Conservation (phyloP, 2,888 invertebrate genomes). For the Steinernema scapterisci region DNA sequence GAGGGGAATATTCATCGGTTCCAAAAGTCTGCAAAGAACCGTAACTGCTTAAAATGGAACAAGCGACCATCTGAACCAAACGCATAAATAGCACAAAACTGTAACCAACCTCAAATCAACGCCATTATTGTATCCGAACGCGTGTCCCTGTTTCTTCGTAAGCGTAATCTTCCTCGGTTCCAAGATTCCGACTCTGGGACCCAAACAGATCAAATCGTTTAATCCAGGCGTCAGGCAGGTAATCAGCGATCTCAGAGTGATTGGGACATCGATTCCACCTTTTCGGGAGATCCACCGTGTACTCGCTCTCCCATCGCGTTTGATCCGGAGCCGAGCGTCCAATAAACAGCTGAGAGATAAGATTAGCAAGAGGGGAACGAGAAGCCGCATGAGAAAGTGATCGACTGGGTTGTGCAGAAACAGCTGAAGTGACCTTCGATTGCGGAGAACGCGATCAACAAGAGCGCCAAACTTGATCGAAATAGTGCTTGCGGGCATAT, state of each 20-base stretch:
- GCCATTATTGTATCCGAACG: slow-evolving; percentile 56
- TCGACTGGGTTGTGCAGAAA: background rate
- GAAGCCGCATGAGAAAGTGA: background rate
- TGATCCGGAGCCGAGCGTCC: slow-evolving; percentile 23
- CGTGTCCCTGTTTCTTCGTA: slow-evolving; percentile 47
- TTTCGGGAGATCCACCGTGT: slow-evolving; percentile 37
- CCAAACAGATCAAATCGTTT: slow-evolving; percentile 50
- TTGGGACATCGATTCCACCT: slow-evolving; percentile 53
- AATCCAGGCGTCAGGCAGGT: slow-evolving; percentile 53
- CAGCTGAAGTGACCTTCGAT: slow-evolving; percentile 29
- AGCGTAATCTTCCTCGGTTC: slow-evolving; percentile 48
- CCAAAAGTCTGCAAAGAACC: slow-evolving; percentile 40
- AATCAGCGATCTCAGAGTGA: slow-evolving; percentile 50
- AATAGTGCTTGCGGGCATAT: slow-evolving; percentile 17
- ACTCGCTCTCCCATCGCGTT: slow-evolving; percentile 33
- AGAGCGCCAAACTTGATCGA: background rate
- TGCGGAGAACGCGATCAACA: background rate
- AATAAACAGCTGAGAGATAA: background rate
- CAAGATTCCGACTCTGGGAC: slow-evolving; percentile 50
- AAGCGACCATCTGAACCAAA: no score
- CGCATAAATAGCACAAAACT: no score
- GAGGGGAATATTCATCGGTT: slow-evolving; percentile 45
- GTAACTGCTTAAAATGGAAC: background rate
- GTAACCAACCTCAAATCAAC: slow-evolving; percentile 44
- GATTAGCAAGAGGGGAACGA: background rate